Evolutionary conservation across 2,797 vertebrate species (phyloP).

Genomic region (Tadarida brasiliensis): DNA sequence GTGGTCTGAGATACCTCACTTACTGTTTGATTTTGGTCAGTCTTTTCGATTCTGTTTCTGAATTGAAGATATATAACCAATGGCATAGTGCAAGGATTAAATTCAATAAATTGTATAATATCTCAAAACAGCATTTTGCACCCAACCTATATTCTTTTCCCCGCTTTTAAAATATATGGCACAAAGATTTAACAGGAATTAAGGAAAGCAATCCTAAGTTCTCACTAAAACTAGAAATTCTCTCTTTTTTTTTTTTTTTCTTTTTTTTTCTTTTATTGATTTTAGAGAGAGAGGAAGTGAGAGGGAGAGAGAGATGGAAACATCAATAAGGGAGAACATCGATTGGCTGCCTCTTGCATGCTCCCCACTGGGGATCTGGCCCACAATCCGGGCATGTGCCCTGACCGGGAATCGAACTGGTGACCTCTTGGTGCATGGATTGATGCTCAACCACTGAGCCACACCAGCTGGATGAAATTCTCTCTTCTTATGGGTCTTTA

Average conservation of each 20-base stretch:
- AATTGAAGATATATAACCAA: neutral
- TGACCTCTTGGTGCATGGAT: too few species aligned
- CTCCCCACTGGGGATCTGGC: too few species aligned
- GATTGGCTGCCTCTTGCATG: too few species aligned
- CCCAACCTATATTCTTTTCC: neutral
- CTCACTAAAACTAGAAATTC: conserved; percentile 7
- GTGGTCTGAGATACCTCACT: neutral
- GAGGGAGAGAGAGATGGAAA: too few species aligned
- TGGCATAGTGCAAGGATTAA: neutral
- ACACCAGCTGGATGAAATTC: neutral
- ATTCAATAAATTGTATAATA: neutral
- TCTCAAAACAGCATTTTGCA: neutral
- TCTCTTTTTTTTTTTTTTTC: neutral
- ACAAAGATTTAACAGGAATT: conserved; percentile 11
- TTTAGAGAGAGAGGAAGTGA: too few species aligned
- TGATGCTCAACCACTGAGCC: too few species aligned
- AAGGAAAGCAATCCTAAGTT: neutral
- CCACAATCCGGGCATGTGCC: too few species aligned
- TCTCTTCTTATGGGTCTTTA: neutral
- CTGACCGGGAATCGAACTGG: too few species aligned
- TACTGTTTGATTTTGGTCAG: neutral
- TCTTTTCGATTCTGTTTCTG: neutral
- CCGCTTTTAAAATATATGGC: neutral
- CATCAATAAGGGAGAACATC: too few species aligned
- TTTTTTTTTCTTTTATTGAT: neutral